A percentile compares a stretch with the other conserved stretches of the same genome.
Evolutionary conservation across 2,888 invertebrate species (phyloP).

Genomic region (Drosophila ezoana): DNA sequence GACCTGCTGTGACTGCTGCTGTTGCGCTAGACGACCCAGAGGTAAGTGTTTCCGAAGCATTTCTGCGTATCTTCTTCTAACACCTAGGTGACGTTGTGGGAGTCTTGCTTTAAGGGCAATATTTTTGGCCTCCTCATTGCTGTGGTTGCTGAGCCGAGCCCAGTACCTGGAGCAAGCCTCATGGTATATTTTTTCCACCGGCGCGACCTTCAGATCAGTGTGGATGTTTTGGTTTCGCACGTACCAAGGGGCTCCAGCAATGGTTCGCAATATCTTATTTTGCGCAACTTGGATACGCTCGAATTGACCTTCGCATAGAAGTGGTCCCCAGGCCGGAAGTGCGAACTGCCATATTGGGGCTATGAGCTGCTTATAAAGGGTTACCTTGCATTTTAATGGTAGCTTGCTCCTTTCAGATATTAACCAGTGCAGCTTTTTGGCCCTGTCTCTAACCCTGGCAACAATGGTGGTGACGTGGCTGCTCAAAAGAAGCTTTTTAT

Average conservation of each 20-base stretch:
- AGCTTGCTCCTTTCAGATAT: not conserved
- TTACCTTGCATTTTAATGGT: not conserved
- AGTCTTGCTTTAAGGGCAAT: too few relatives aligned
- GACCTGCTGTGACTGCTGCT: too few relatives aligned
- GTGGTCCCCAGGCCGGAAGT: not conserved
- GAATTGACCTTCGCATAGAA: not conserved
- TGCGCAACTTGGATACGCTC: not conserved
- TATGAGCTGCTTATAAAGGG: not conserved
- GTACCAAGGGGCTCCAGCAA: too few relatives aligned
- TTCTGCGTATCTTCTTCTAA: too few relatives aligned
- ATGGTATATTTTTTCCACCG: not conserved
- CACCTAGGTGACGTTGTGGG: too few relatives aligned
- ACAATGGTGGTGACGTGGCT: not conserved
- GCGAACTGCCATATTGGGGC: not conserved
- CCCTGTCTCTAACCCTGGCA: not conserved
- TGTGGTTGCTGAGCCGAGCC: not conserved
- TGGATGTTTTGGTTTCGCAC: too few relatives aligned
- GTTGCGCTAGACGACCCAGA: too few relatives aligned
- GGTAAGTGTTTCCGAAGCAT: too few relatives aligned
- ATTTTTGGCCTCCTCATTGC: not conserved
- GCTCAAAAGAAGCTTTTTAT: too few relatives aligned
- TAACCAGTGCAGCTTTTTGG: not conserved
- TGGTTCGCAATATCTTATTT: not conserved
- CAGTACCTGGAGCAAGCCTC: not conserved
- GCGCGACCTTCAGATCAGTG: not conserved